Evolutionary conservation across 2,888 invertebrate species (phyloP), one percentile per base, ranked within the genome.

Genomic region (Melinaea marsaeus): DNA sequence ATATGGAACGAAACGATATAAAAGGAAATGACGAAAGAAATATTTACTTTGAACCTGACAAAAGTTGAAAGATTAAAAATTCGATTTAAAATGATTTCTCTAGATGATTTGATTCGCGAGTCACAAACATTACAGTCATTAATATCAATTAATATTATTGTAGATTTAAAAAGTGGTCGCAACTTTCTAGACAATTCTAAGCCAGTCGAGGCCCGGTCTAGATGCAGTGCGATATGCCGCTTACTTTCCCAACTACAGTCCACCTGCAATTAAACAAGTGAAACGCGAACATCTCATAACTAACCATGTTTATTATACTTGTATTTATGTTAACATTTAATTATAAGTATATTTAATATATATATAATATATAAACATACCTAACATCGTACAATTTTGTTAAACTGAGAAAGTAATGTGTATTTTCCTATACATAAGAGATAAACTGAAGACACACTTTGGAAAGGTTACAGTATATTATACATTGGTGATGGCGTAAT

Each of bases 211-310:
- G 32, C 22, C 48, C 51, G 51, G 6, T 51, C 51, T 51, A 7
- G 51, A 32, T 32, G 9, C 11, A 51, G 66, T 67, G 64, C 62
- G 55, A 64, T 67, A 67, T 67, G 67, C 34, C 55, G 13, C 59
- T 60, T 61, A 66, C 66, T 66, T 64, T 66, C 66, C 37, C 64
- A 51, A 55, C 55, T 47, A 32, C 59, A 58, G 56, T 45, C 65
- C 47, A 55, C 57, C 51, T 56, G 57, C 60, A 61, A 66, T 66
- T 61, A 60, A 64, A 67, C 62, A 58, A 67, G 64, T 64, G 66
- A 67, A 67, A 67, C 51, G 51, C 32, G 9, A 7, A 48, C 22
- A n/a, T n/a, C 22, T 51, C 32, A 51, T 32, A 22, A 32, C 51
- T 2, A 5, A 22, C 32, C 51, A 32, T 32, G 11, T 42, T 9